Base-by-base conservation (phyloP, 2,888 invertebrate species). In the Falcaria lacertinaria region DNA sequence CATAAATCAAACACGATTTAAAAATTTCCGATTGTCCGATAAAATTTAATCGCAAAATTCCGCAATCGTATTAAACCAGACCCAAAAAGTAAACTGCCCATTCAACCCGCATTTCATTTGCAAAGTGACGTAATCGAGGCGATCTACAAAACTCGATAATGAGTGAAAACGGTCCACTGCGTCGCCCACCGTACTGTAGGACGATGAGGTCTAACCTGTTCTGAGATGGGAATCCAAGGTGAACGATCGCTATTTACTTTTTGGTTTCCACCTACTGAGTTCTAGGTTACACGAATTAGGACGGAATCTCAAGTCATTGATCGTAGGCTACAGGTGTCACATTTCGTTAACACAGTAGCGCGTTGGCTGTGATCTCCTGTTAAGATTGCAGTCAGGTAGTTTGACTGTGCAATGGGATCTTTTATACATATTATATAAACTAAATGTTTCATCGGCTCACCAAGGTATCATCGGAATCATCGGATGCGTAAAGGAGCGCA, bases 201-300 rank as follows among this genome's bases (percentile, higher is more conserved):
- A 13, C 14, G 14, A 14, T 15, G 37, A 37, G 25, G 22, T 37
- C 22, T 22, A 28, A 28, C 37, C 15, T 14, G 22, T 37, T 37
- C 37, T 8, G 37, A 25, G 16, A 25, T 37, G 37, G n/a, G 37
- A 25, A 22, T 11, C 36, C 37, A 37, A 37, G 37, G 37, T 15
- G 14, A 37, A 37, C 37, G 14, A 15, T 25, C 22, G 37, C 22
- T 15, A 37, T 25, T 37, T 25, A 37, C 14, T 14, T 37, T 22
- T 35, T 25, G 15, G 22, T 16, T 13, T 4, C 37, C 37, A 15
- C 37, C 37, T 37, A 37, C 37, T 8, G 25, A 37, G 11, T 16
- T 25, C 13, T 22, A 22, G 25, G 54, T 67, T 22, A 15, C 15
- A 3, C 7, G 14, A 22, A 37, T 22, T n/a, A 37, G 15, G 4